Percentiles rank a stretch among this genome's conserved stretches.
phyloP scores from a whole-genome alignment of 2,888 invertebrate species.

The Cephus pygmeus region DNA sequence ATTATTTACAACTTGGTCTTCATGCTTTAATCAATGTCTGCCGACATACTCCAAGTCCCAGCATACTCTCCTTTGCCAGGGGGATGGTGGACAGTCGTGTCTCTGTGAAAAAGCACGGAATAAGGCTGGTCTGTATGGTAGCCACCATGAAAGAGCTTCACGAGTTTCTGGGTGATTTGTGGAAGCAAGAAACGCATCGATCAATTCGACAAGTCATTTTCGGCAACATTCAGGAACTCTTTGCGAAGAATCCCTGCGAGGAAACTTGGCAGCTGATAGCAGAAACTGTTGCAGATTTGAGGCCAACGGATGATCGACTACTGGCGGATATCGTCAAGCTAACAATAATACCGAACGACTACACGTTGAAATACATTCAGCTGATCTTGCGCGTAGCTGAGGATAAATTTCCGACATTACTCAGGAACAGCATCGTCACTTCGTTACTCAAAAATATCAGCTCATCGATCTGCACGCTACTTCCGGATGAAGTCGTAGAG shows the following conservation, averaged over 20 bases:
- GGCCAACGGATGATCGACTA: slow-evolving; percentile 25
- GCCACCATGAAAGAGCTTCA: slow-evolving; percentile 28
- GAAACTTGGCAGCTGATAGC: slow-evolving; percentile 39
- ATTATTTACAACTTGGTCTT: slow-evolving; percentile 39
- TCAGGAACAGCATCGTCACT: slow-evolving; percentile 21
- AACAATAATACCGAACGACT: slow-evolving; percentile 25
- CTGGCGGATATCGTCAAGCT: slow-evolving; percentile 18
- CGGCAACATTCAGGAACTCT: slow-evolving; percentile 24
- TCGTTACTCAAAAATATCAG: slow-evolving; percentile 20
- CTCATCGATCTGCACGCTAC: slow-evolving; percentile 16
- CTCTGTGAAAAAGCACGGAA: slow-evolving; percentile 52
- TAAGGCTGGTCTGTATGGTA: slow-evolving; percentile 44
- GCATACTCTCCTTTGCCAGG: slow-evolving; percentile 39
- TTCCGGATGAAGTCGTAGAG: slow-evolving; percentile 40
- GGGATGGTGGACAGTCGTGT: slow-evolving; percentile 39
- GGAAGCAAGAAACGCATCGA: slow-evolving; percentile 38
- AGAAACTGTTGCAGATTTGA: slow-evolving; percentile 29
- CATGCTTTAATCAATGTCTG: slow-evolving; percentile 31
- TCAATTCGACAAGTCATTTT: slow-evolving; percentile 48
- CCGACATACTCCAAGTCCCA: slow-evolving; percentile 31
- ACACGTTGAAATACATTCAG: slow-evolving; percentile 33
- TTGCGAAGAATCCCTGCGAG: slow-evolving; percentile 28
- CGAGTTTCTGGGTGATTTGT: slow-evolving; percentile 28
- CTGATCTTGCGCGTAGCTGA: slow-evolving; percentile 17
- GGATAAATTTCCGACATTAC: background rate